These are phyloP conservation scores for Drosophila aldrichi DNA, from an alignment of 2,888 invertebrate species.

Conservation along the genomic window DNA sequence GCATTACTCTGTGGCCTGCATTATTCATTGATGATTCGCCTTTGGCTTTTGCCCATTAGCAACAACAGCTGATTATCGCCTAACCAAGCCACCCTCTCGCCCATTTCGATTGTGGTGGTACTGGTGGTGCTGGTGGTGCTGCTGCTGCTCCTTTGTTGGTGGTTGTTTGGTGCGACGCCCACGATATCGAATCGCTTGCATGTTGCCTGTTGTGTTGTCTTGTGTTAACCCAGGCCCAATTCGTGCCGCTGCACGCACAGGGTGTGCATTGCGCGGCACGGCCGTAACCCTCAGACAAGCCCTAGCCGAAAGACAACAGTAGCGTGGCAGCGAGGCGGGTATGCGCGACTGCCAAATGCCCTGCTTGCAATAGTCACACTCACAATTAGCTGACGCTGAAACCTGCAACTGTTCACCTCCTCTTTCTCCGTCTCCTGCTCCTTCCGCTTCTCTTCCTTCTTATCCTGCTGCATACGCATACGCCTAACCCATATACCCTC, in stretches of 20 bases:
- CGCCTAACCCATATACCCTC: neutral
- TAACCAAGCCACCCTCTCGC: constrained; percentile 21
- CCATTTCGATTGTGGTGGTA: constrained; percentile 22
- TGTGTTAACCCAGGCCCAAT: constrained; percentile 56
- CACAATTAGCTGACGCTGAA: no score
- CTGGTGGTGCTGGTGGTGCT: neutral
- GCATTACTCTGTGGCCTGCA: constrained; percentile 20
- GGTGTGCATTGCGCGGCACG: constrained; percentile 8
- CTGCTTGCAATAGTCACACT: neutral
- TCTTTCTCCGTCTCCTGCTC: neutral
- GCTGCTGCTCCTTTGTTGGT: constrained; percentile 10
- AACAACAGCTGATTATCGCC: constrained; percentile 58
- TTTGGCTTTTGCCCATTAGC: neutral
- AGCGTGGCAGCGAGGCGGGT: neutral
- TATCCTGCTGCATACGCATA: neutral
- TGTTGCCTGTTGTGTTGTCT: constrained; percentile 38
- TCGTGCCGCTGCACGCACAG: constrained; percentile 39
- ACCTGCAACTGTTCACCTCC: neutral
- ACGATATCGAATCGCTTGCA: constrained; percentile 23
- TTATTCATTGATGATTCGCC: constrained; percentile 16
- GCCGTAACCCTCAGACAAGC: constrained; percentile 1
- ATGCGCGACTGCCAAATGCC: neutral
- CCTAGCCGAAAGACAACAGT: neutral
- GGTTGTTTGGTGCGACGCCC: constrained; percentile 8
- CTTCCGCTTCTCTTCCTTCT: neutral